Base-by-base conservation (phyloP, 1,140 invertebrate species). In the Idris sp. region DNA sequence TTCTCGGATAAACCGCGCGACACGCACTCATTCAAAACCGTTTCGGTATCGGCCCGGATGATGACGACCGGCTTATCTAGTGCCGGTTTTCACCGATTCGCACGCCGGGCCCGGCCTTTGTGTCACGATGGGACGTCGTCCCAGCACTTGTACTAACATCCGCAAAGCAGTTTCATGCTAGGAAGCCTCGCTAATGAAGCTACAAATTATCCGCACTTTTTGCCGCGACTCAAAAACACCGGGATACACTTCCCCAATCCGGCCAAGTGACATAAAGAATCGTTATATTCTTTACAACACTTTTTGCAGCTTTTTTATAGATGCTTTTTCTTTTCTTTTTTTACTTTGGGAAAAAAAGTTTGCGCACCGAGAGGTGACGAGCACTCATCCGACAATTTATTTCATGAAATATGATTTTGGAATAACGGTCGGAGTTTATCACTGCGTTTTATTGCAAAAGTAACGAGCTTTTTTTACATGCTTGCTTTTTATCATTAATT, bases 71-170 rank as follows among this genome's bases (percentile, higher is more conserved):
- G 72, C 72, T 74, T 54, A 58, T 43, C 48, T 44, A 30, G 41
- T 14, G 46, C 53, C 68, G 78, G 77, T 71, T 81, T 81, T 81
- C 78, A 77, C 76, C 75, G 48, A 64, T 68, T 58, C 44, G n/a
- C 31, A 15, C 28, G 58, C 22, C 46, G 53, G 36, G 26, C 30
- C 46, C 36, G 14, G 16, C 7, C n/a, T 9, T 10, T n/a, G 9
- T 18, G 19, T 6, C 18, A 15, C 54, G 26, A 6, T 25, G 28
- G 40, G 11, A 43, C 35, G 30, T 25, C 49, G 18, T 56, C 49
- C 46, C 46, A 18, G 19, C 8, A 48, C 40, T 51, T 67, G 44
- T 26, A 41, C 26, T 11, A 11, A 43, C 48, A 64, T 53, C 48
- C 49, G 61, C 40, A 18, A 44, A 35, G 11, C 1, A 4, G 11